Percentiles rank a stretch among this genome's conserved stretches.
phyloP scores from a whole-genome alignment of 2,888 invertebrate genomes.

The Platycheirus rosarum region DNA sequence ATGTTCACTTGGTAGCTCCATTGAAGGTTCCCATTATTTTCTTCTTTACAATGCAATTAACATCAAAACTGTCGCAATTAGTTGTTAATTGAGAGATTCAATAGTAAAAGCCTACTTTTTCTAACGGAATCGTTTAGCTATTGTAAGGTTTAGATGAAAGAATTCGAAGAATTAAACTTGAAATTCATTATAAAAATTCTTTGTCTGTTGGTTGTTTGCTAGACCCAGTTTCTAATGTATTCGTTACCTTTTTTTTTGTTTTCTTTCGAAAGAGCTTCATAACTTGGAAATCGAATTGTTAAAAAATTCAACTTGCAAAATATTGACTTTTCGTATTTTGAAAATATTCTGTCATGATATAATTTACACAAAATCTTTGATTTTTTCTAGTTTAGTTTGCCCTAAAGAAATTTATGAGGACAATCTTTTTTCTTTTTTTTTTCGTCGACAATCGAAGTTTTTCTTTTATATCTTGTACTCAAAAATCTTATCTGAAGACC shows the following conservation, averaged over 20 bases:
- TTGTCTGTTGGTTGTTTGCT: conserved; percentile 12
- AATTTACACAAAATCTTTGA: too few species aligned
- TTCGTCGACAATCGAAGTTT: background rate
- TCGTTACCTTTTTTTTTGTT: background rate
- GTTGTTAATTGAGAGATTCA: conserved; percentile 33
- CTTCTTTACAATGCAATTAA: conserved; percentile 30
- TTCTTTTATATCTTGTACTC: too few species aligned
- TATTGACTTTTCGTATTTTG: too few species aligned
- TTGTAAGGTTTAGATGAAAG: background rate
- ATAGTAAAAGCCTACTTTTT: conserved; percentile 13
- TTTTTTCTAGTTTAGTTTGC: too few species aligned
- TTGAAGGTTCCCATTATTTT: conserved; percentile 3
- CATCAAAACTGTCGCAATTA: conserved; percentile 17
- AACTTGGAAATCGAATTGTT: too few species aligned
- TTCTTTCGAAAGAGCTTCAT: too few species aligned
- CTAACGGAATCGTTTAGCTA: conserved; percentile 10
- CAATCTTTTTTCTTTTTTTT: too few species aligned
- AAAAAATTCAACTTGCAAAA: too few species aligned
- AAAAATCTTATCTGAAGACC: too few species aligned
- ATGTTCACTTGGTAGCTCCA: background rate
- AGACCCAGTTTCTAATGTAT: conserved; percentile 11
- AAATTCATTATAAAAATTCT: conserved; percentile 29
- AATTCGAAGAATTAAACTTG: conserved; percentile 17
- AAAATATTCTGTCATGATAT: too few species aligned
- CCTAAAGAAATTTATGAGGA: too few species aligned